Conservation (phyloP, 2,113 vertebrate genomes). For the Menura novaehollandiae region DNA sequence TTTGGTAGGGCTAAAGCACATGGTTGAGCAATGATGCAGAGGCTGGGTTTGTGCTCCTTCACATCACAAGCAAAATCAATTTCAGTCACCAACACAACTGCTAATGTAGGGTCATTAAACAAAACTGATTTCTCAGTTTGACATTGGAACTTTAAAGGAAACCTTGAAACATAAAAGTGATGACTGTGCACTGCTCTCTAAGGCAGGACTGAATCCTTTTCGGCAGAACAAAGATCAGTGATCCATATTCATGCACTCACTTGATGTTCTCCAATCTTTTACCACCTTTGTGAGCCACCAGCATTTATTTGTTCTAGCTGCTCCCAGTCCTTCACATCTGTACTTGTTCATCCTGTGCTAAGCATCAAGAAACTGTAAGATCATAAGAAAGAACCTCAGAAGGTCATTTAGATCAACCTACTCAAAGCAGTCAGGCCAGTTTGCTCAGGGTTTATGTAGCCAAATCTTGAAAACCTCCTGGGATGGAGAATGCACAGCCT, state of each 20-base stretch:
- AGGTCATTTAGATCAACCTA: not conserved
- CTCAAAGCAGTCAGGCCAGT: not conserved
- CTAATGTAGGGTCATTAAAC: not conserved
- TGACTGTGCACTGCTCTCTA: not conserved
- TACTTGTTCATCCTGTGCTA: not conserved
- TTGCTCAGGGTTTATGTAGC: not conserved
- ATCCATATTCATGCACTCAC: not conserved
- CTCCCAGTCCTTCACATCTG: not conserved
- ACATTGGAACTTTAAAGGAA: not conserved
- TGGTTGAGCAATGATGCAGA: not conserved
- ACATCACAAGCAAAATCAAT: not conserved
- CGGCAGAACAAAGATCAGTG: not conserved
- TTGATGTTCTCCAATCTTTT: not conserved
- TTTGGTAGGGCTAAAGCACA: not conserved
- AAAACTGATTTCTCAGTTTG: not conserved
- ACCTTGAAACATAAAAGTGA: not conserved
- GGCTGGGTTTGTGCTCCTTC: not conserved
- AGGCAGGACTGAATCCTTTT: not conserved
- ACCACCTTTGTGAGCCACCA: not conserved
- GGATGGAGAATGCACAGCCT: not conserved
- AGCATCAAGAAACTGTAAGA: not conserved
- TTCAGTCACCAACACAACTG: not conserved
- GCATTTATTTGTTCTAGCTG: not conserved
- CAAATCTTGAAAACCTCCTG: not conserved
- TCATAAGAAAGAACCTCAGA: not conserved